phyloP scores from a whole-genome alignment of 2,113 vertebrate genomes.

The Malurus melanocephalus region DNA sequence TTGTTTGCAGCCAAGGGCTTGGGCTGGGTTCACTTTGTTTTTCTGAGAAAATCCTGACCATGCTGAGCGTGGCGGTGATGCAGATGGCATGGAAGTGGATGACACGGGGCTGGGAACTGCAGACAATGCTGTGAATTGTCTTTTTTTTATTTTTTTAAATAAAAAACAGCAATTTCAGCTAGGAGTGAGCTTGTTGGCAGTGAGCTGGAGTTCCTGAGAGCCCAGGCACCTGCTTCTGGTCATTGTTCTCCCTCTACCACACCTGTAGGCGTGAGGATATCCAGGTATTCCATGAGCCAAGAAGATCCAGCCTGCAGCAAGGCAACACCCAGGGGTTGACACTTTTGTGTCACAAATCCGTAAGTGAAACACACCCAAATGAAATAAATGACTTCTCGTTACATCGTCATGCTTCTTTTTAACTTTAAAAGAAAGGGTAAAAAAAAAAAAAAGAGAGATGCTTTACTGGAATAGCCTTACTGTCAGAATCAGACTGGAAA shows the following conservation, averaged over 20 bases:
- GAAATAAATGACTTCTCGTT: constrained; percentile 10
- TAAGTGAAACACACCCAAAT: not conserved
- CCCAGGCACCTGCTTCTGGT: constrained; percentile 76
- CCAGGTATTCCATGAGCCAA: constrained; percentile 53
- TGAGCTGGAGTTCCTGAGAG: constrained; percentile 44
- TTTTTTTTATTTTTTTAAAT: not conserved
- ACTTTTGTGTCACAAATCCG: not conserved
- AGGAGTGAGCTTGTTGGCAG: constrained; percentile 19
- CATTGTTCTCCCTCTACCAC: constrained; percentile 70
- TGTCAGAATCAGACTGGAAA: not conserved
- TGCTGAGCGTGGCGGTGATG: not conserved
- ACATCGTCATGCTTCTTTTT: not conserved
- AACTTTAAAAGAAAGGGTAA: not conserved
- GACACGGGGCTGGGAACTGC: constrained; percentile 26
- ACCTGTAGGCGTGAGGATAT: constrained; percentile 67
- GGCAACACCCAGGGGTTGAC: not conserved
- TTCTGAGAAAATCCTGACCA: constrained; percentile 54
- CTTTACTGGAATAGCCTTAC: not conserved
- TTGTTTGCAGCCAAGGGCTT: not conserved
- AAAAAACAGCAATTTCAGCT: not conserved
- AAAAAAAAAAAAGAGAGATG: too few species aligned
- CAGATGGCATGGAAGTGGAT: constrained; percentile 58
- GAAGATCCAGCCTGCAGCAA: not conserved
- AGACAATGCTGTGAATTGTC: constrained; percentile 1
- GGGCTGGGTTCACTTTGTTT: not conserved